These are phyloP conservation scores for Argya squamiceps DNA, from an alignment of 2,797 vertebrate genomes.

Conservation along the genomic window DNA sequence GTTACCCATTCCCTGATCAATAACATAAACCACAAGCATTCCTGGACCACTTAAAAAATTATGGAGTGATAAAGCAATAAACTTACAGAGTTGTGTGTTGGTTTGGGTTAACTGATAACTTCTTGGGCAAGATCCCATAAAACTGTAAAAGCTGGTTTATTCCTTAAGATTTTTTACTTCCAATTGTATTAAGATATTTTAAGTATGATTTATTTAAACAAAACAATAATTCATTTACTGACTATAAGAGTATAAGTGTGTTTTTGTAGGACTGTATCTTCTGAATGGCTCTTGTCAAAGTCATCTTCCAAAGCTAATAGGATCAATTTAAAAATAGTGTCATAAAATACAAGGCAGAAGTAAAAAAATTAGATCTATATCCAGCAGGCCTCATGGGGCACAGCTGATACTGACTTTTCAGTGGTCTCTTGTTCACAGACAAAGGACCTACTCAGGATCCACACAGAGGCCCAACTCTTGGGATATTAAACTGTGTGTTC, in stretches of 20 bases:
- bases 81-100: neutral
- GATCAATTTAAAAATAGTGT: neutral
- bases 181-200: neutral
- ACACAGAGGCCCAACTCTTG: neutral
- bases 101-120: neutral
- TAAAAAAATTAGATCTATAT: neutral
- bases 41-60: neutral
- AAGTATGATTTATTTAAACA: neutral
- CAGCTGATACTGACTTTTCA: neutral
- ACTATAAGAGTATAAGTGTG: neutral
- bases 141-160: neutral
- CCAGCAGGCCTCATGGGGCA: neutral
- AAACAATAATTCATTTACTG: neutral
- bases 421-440: neutral
- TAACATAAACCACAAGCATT: neutral
- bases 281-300: neutral
- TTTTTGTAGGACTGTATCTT: neutral
- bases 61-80: neutral
- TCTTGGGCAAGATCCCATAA: neutral
- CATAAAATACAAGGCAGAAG: neutral
- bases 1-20: neutral
- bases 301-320: neutral
- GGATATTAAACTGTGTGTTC: neutral
- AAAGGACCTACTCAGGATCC: neutral
- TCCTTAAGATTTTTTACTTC: neutral